A percentile compares a stretch with the other conserved stretches of the same genome.
Conservation (phyloP, 2,888 invertebrate genomes). For the Portevinia maculata region DNA sequence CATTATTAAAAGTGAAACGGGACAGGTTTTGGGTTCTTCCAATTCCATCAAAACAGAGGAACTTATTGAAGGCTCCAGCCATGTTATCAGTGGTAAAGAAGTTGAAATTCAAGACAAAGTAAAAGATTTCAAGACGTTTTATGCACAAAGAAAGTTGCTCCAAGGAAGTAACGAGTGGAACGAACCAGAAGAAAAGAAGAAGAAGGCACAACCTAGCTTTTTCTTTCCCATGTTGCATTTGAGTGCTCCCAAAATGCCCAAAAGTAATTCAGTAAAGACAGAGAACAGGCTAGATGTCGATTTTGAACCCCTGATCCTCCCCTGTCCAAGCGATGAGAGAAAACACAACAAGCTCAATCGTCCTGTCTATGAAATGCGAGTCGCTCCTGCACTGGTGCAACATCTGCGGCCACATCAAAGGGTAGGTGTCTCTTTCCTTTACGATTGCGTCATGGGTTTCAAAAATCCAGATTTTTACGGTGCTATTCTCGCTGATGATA, state of each 20-base stretch:
- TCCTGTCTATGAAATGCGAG: conserved; percentile 77
- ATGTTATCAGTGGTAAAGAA: conserved; percentile 79
- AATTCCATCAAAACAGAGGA: conserved; percentile 75
- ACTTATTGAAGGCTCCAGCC: conserved; percentile 76
- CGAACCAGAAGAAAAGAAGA: conserved; percentile 68
- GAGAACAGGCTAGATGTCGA: background rate
- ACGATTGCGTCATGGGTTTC: conserved; percentile 86
- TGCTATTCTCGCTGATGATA: conserved; percentile 88
- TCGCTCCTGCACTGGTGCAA: conserved; percentile 84
- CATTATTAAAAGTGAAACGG: conserved; percentile 84
- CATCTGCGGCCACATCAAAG: conserved; percentile 86
- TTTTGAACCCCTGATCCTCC: conserved; percentile 60
- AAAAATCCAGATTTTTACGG: conserved; percentile 83
- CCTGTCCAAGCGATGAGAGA: conserved; percentile 47
- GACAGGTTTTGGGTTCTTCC: conserved; percentile 84
- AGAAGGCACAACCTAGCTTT: conserved; percentile 71
- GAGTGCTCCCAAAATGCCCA: conserved; percentile 55
- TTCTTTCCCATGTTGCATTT: conserved; percentile 73
- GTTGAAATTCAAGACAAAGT: conserved; percentile 80
- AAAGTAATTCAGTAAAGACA: background rate
- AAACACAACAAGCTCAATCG: conserved; percentile 61
- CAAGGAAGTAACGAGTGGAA: conserved; percentile 72
- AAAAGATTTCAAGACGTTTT: conserved; percentile 75
- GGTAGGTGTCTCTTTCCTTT: conserved; percentile 86
- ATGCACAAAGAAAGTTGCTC: conserved; percentile 76